A percentile compares a stretch with the other conserved stretches of the same genome.
Conservation (phyloP, 2,113 vertebrate species). For the Orientallactaga bullata region DNA sequence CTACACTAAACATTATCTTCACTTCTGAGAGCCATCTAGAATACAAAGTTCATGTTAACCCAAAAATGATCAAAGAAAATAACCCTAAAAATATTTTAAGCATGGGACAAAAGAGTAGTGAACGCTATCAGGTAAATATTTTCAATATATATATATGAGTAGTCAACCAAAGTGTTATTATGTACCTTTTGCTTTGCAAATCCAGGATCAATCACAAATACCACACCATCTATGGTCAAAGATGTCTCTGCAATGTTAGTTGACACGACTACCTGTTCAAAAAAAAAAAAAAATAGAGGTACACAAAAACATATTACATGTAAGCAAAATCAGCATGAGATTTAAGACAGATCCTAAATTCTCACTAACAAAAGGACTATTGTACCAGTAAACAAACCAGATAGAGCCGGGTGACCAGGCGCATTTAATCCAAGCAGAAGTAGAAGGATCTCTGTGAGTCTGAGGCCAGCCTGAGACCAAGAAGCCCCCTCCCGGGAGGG, state of each 20-base stretch:
- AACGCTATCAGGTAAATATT: neutral
- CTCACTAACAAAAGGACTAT: neutral
- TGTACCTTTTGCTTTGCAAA: constrained; percentile 99
- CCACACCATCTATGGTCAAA: constrained; percentile 97
- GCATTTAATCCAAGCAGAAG: too few species aligned
- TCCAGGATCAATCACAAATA: constrained; percentile 99
- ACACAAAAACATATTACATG: neutral
- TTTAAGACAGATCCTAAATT: neutral
- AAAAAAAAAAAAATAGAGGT: constrained; percentile 13
- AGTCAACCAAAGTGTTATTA: fast-evolving
- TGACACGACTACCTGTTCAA: constrained; percentile 95
- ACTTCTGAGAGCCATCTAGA: neutral
- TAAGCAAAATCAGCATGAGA: neutral
- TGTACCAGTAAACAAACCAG: constrained; percentile 20
- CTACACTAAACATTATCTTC: neutral
- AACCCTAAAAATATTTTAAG: neutral
- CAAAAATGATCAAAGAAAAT: constrained; percentile 47
- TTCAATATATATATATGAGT: neutral
- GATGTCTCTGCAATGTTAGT: constrained; percentile 99
- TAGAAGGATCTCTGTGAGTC: too few species aligned
- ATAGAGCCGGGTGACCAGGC: neutral
- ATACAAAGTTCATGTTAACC: neutral
- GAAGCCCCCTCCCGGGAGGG: too few species aligned
- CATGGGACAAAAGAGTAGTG: neutral
- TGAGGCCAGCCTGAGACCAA: too few species aligned